Evolutionary conservation across 2,888 invertebrate genomes (phyloP), one percentile per base, ranked within the genome.

Genomic region (Notodonta dromedarius): DNA sequence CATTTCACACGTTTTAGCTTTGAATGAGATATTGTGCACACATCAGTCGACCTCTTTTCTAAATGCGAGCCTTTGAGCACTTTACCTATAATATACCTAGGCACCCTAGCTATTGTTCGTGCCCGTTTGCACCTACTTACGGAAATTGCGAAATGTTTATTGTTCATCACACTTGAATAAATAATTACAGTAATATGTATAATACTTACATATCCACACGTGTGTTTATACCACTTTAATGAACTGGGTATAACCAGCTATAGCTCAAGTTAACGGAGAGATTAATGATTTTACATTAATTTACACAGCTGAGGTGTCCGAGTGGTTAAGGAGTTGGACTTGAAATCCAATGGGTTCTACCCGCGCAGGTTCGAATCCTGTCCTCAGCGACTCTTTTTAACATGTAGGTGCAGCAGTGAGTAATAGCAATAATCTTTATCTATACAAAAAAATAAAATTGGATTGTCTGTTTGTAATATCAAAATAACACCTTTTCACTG

Each of bases 341-440:
- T 93, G 93, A 93, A 93, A 93, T 94, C 93, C 93, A 94, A 93
- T 94, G 94, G 94, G 93, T 93, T 91, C 71, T 94, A 89, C 93
- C 93, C 94, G 93, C 94, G 93, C 93, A 94, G 93, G 93, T 94
- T 94, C 93, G 94, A 94, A 94, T 94, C 93, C 93, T 93, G 94
- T 94, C 75, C 75, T 75, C 75, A 75, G 75, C 75, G 75, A 58
- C 7, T 35, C 35, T 7, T 35, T 35, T 35, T 35, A 35, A 35
- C 35, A 35, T 35, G 2, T 35, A 35, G 24, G 24, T 24, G 24
- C 24, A 24, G 24, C 24, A 24, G 24, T 24, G 1, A 24, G 24
- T 24, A 24, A 24, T 24, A n/a, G n/a, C n/a, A n/a, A n/a, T n/a
- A n/a, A n/a, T n/a, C n/a, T n/a, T n/a, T n/a, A n/a, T n/a, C n/a